A percentile compares a stretch with the other conserved stretches of the same genome.
Evolutionary conservation across 1,140 invertebrate species (phyloP).

Genomic region (Berghia stephanieae): DNA sequence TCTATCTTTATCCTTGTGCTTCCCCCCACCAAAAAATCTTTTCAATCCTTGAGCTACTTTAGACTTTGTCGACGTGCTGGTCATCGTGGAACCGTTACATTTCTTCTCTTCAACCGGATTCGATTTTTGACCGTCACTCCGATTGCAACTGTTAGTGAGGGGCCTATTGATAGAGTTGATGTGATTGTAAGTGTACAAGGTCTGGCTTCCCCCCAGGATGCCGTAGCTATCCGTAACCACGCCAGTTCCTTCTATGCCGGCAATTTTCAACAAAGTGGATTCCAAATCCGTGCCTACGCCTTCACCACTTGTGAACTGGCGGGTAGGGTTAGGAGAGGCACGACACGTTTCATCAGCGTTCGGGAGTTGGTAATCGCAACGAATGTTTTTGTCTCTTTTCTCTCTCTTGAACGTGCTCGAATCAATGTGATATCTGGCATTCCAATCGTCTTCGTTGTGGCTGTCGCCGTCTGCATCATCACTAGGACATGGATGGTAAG

Average conservation of each 20-base stretch:
- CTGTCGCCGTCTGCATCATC: not conserved
- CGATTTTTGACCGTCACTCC: too few relatives aligned
- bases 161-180: too few relatives aligned
- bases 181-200: too few relatives aligned
- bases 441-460: not conserved
- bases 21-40: constrained; percentile 30
- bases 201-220: too few relatives aligned
- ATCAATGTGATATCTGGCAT: constrained; percentile 15
- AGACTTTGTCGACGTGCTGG: constrained; percentile 35
- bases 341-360: constrained; percentile 58
- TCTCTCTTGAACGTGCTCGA: constrained; percentile 56
- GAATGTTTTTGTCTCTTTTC: constrained; percentile 42
- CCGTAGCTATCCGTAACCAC: too few relatives aligned
- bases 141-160: too few relatives aligned
- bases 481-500: too few relatives aligned
- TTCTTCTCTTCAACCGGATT: not conserved
- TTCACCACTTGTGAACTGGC: too few relatives aligned
- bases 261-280: too few relatives aligned
- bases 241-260: too few relatives aligned
- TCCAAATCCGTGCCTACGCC: too few relatives aligned
- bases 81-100: constrained; percentile 8
- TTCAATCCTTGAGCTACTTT: constrained; percentile 39
- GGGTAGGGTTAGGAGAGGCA: not conserved
- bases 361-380: constrained; percentile 39
- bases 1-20: constrained; percentile 10